Base-by-base conservation (phyloP, 2,797 vertebrate species). In the Tapirus indicus region DNA sequence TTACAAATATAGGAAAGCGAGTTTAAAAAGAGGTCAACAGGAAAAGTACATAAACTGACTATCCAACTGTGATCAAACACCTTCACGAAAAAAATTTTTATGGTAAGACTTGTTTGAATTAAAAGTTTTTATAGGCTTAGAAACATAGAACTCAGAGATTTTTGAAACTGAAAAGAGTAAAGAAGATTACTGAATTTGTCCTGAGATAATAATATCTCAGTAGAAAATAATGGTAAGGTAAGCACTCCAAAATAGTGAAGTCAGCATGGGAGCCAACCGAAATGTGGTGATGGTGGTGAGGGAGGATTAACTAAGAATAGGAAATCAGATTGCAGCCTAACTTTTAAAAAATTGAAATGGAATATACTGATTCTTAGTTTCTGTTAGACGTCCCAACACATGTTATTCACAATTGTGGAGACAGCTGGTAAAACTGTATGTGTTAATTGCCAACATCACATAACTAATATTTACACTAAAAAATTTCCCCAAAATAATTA, bases 381-480 rank as follows among this genome's bases (percentile, higher is more conserved):
- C 32, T 17, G 87, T 93, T 21, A 80, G 75, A 68, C 29, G 75
- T 27, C 25, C 84, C 68, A 77, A 7, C 35, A 87, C 27, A 60
- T 49, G 47, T 49, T 58, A 47, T 3, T 89, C 62, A 87, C 44
- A 94, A 71, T 78, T n/a, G 32, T 62, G 35, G 12, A 62, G 35
- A 75, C 41, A 93, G 86, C 82, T 85, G 88, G 68, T 85, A 74
- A 90, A 92, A 83, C 10, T 32, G 12, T 68, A 16, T 64, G 25
- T 90, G 41, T 54, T 85, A 49, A 90, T 66, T 64, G 5, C 60
- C 66, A 88, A 47, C 10, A 68, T 68, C 29, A 64, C 10, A 29
- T 62, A 62, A 82, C 47, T 69, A 96, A 74, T 88, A 79, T 86
- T 93, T 80, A 90, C 77, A 92, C 2, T 60, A 84, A 82, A 84